phyloP scores from a whole-genome alignment of 2,888 invertebrate species.

The Dynastes maya region DNA sequence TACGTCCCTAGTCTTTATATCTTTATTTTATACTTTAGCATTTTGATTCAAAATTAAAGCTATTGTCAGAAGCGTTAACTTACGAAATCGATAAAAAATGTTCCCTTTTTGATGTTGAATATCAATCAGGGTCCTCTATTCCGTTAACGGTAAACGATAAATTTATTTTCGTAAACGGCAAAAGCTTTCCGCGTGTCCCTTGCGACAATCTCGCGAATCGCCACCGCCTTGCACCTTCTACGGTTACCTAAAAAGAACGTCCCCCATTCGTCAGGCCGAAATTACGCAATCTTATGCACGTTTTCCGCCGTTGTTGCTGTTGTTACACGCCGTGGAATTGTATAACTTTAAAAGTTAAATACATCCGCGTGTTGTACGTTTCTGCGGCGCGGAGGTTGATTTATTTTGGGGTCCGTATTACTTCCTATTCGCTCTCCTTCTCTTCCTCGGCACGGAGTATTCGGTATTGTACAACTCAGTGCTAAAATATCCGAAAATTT shows the following conservation, averaged over 20 bases:
- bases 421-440: constrained; percentile 16
- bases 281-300: neutral
- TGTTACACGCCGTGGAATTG: constrained; percentile 4
- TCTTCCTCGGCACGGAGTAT: neutral
- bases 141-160: no score
- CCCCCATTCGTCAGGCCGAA: constrained; percentile 4
- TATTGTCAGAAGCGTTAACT: no score
- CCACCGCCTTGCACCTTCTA: neutral
- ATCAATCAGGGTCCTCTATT: no score
- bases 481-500: no score
- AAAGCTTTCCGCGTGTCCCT: neutral
- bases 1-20: no score
- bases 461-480: neutral
- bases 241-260: neutral
- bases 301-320: neutral
- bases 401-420: constrained; percentile 11
- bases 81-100: no score
- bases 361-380: constrained; percentile 9
- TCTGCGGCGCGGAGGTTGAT: constrained; percentile 14
- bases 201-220: neutral
- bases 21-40: no score
- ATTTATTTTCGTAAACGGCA: no score
- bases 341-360: constrained; percentile 16
- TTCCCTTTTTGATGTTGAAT: no score
- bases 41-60: no score